These are phyloP conservation scores for Lepisosteus osseus DNA, from an alignment of 2,113 vertebrate species.

Conservation along the genomic window DNA sequence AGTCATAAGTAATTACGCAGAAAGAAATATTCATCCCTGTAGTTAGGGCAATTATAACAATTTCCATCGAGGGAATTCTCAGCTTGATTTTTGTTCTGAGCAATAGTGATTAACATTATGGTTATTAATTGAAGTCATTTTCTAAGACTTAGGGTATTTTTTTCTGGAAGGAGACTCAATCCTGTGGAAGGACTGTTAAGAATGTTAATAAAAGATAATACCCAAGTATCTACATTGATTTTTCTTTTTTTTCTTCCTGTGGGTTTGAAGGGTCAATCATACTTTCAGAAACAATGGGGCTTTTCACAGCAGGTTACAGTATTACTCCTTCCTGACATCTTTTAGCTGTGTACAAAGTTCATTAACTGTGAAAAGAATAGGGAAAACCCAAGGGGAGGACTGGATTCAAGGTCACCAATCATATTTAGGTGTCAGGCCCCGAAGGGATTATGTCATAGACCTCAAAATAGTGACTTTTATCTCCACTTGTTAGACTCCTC, in stretches of 20 bases:
- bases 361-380: conserved; percentile 65
- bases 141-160: conserved; percentile 74
- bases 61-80: conserved; percentile 96
- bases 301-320: conserved; percentile 66
- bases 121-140: conserved; percentile 96
- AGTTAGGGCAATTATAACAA: conserved; percentile 97
- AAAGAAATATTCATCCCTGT: conserved; percentile 86
- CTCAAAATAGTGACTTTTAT: not conserved
- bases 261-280: conserved; percentile 78
- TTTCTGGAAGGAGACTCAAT: conserved; percentile 62
- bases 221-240: conserved; percentile 74
- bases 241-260: conserved; percentile 48
- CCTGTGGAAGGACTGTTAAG: conserved; percentile 62
- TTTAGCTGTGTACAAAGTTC: conserved; percentile 66
- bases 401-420: conserved; percentile 30
- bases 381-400: conserved; percentile 53
- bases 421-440: not conserved
- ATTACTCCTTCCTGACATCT: conserved; percentile 59
- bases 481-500: not conserved
- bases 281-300: conserved; percentile 67
- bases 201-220: conserved; percentile 76
- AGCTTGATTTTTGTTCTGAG: conserved; percentile 93
- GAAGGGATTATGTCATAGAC: not conserved
- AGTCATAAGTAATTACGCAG: conserved; percentile 91
- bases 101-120: conserved; percentile 95